Conservation (phyloP, 2,888 invertebrate genomes). For the Eumacrocentrus americanus region DNA sequence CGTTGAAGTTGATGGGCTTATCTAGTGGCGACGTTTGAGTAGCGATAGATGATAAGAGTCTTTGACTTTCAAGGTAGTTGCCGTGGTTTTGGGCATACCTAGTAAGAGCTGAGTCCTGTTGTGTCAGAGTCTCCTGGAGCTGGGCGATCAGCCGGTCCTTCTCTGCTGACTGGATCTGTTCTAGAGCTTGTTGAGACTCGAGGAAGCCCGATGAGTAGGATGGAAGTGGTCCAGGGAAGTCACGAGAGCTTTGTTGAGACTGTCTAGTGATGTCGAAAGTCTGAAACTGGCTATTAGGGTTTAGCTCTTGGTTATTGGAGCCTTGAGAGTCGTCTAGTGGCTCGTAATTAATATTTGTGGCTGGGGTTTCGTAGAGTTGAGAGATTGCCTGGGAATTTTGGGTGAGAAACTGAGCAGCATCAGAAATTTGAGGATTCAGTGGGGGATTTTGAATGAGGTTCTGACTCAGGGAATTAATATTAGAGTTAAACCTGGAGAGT, state of each 20-base stretch:
- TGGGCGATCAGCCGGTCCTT: slow-evolving; percentile 54
- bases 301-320: slow-evolving; percentile 37
- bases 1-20: slow-evolving; percentile 23
- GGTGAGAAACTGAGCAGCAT: slow-evolving; percentile 51
- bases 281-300: slow-evolving; percentile 32
- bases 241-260: slow-evolving; percentile 18
- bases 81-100: slow-evolving; percentile 46
- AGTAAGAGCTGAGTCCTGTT: slow-evolving; percentile 27
- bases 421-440: slow-evolving; percentile 47
- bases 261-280: slow-evolving; percentile 3
- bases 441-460: slow-evolving; percentile 36
- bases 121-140: slow-evolving; percentile 46
- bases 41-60: slow-evolving; percentile 26
- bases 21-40: slow-evolving; percentile 29
- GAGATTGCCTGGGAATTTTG: slow-evolving; percentile 57
- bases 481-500: slow-evolving; percentile 19
- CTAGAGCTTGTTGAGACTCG: slow-evolving; percentile 42
- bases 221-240: slow-evolving; percentile 16
- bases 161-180: slow-evolving; percentile 50
- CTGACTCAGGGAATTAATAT: slow-evolving; percentile 31
- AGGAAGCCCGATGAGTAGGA: slow-evolving; percentile 53
- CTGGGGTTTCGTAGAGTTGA: slow-evolving; percentile 51
- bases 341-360: slow-evolving; percentile 50
- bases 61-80: slow-evolving; percentile 18
- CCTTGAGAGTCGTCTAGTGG: slow-evolving; percentile 42